Evolutionary conservation across 2,797 vertebrate species (phyloP), one percentile per base, ranked within the genome.

Genomic region (Coracias cyanogaster): DNA sequence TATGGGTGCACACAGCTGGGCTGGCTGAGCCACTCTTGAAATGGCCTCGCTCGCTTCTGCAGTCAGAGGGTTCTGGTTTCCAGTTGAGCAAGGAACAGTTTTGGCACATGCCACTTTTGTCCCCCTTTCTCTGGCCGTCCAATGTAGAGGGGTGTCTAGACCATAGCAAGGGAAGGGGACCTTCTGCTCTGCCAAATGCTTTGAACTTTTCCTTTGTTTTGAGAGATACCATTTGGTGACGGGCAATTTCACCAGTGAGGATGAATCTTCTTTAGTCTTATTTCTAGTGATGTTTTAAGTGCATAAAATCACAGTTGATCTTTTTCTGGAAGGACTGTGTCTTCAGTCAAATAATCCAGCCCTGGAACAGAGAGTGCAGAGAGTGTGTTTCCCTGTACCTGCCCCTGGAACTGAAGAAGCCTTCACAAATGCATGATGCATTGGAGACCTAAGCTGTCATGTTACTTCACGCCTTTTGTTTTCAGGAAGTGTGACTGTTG

Each of bases 91-190:
- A 21, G 33, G 74, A 80, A 35, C 22, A 65, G 21, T 94, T 91
- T 82, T 93, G 89, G 86, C 84, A 90, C 39, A n/a, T 74, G 54
- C 65, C 15, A 19, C 71, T 91, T 96, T 58, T 80, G 54, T 87
- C 61, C 74, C 73, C 10, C 61, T 87, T 77, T 80, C 57, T 92
- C 57, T 93, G 60, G 64, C 54, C 65, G 48, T 57, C 15, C 37
- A 58, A 33, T 37, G 64, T 52, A 5, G 1, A 3, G 65, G 52
- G 46, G 17, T 73, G 52, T 85, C 57, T 92, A 85, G 81, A 91
- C 52, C 15, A 61, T 0, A 77, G 29, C 24, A 60, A 81, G 48
- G 64, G 48, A 92, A 65, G 28, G 6, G 39, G 64, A 52, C 52
- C 70, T 84, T 88, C 52, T 3, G 37, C 45, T 78, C 49, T 95